Percentiles rank a stretch among this genome's conserved stretches.
These are phyloP conservation scores for Drosophila rhopaloa DNA, from an alignment of 1,140 invertebrate species.

Conservation along the genomic window DNA sequence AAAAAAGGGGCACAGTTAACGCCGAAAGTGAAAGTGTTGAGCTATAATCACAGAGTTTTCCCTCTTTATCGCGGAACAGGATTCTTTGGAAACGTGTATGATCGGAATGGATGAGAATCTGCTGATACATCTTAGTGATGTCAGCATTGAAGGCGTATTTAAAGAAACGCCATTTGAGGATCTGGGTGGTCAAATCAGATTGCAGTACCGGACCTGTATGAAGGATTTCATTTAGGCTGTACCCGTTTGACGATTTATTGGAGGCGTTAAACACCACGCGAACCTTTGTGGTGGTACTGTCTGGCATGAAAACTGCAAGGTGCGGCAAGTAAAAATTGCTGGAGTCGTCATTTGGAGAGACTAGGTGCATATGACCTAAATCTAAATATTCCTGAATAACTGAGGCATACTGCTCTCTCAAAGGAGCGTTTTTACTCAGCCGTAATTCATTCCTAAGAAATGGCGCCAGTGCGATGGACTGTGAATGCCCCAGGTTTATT, in stretches of 20 bases:
- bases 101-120: background rate
- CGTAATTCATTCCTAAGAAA: too few relatives aligned
- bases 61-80: background rate
- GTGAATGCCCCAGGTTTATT: too few relatives aligned
- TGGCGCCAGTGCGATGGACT: too few relatives aligned
- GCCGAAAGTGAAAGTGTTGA: background rate
- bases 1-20: background rate
- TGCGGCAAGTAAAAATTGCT: background rate
- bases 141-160: background rate
- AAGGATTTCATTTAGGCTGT: slow-evolving; percentile 2
- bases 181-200: background rate
- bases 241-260: too few relatives aligned
- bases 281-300: background rate
- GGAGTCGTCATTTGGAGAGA: too few relatives aligned
- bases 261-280: too few relatives aligned
- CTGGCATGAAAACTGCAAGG: background rate
- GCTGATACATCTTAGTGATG: background rate
- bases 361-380: too few relatives aligned
- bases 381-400: background rate
- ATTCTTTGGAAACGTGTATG: background rate
- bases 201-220: background rate
- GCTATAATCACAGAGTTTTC: background rate
- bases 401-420: background rate
- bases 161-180: background rate
- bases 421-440: too few relatives aligned